These are phyloP conservation scores for Nasonia vitripennis DNA, from an alignment of 1,140 invertebrate species.

Conservation along the genomic window DNA sequence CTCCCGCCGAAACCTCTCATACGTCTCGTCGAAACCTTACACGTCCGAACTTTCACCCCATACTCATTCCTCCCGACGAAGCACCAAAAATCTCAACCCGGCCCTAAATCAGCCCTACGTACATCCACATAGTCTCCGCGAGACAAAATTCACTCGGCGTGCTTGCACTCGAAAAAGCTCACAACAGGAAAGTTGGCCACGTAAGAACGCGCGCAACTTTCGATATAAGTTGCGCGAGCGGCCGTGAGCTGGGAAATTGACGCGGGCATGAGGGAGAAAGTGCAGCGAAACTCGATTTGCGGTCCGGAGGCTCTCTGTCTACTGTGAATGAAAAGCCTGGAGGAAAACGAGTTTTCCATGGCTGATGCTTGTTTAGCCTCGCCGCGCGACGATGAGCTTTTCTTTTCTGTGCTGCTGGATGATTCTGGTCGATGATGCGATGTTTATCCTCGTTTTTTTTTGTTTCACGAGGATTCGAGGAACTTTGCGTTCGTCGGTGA, in stretches of 20 bases:
- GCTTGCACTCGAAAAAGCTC: background rate
- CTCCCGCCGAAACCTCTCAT: too few relatives aligned
- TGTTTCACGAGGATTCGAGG: background rate
- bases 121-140: background rate
- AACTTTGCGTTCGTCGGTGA: background rate
- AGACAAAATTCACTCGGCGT: background rate
- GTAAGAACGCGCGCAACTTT: background rate
- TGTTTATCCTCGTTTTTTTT: background rate
- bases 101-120: background rate
- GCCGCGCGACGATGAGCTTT: background rate
- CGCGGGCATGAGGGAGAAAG: background rate
- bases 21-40: too few relatives aligned
- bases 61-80: too few relatives aligned
- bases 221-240: background rate
- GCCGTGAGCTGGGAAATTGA: background rate
- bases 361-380: background rate
- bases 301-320: background rate
- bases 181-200: background rate
- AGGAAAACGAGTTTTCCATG: conserved; percentile 1
- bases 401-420: background rate
- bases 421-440: background rate
- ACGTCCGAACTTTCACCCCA: too few relatives aligned
- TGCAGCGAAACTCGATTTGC: conserved; percentile 10
- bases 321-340: background rate
- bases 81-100: too few relatives aligned